phyloP scores from a whole-genome alignment of 2,113 vertebrate species.

The Ictalurus punctatus region DNA sequence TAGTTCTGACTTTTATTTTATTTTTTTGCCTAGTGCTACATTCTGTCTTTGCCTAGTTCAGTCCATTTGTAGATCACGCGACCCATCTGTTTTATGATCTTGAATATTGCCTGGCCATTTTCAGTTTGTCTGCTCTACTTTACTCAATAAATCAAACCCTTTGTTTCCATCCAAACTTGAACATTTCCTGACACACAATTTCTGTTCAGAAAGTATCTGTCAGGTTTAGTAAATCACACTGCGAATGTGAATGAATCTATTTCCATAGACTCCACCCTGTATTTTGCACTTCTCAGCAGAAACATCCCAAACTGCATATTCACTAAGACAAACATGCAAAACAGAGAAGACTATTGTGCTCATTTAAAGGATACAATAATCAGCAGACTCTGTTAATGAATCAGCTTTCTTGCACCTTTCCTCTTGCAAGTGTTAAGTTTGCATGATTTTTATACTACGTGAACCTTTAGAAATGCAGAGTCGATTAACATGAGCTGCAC shows the following conservation, averaged over 20 bases:
- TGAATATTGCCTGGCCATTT: not conserved
- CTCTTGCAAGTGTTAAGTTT: not conserved
- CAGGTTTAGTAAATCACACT: slow-evolving; percentile 24
- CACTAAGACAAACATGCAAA: not conserved
- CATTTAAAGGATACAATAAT: not conserved
- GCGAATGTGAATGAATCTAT: not conserved
- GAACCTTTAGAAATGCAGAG: not conserved
- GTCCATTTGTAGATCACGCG: not conserved
- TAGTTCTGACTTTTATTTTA: not conserved
- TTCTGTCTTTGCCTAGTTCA: not conserved
- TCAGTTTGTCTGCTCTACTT: not conserved
- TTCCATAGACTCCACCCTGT: not conserved
- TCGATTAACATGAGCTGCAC: not conserved
- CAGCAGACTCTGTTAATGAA: not conserved
- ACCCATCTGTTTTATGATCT: slow-evolving; percentile 2
- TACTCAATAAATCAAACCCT: not conserved
- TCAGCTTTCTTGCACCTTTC: not conserved
- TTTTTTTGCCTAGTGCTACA: not conserved
- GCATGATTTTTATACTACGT: not conserved
- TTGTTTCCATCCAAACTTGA: not conserved
- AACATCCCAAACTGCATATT: not conserved
- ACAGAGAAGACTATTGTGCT: not conserved
- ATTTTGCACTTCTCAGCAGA: slow-evolving; percentile 14
- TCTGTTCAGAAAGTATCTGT: slow-evolving; percentile 6
- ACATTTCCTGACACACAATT: slow-evolving; percentile 1